Conservation (phyloP, 2,888 invertebrate species). For the Podotricha telesiphe region DNA sequence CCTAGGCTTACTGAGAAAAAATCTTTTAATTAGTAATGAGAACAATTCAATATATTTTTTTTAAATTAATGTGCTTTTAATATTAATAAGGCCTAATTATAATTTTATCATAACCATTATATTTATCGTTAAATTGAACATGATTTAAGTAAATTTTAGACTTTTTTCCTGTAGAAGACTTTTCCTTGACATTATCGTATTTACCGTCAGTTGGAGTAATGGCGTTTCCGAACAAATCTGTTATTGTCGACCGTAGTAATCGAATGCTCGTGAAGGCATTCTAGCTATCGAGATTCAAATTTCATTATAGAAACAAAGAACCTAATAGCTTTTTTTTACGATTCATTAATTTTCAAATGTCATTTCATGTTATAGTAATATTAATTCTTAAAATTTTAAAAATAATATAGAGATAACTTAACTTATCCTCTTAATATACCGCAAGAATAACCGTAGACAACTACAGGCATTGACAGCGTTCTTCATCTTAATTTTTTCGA, state of each 20-base stretch:
- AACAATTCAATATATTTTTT: too few relatives aligned
- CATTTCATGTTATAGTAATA: background rate
- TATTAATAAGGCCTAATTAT: too few relatives aligned
- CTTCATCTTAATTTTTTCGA: conserved; percentile 25
- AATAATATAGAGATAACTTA: background rate
- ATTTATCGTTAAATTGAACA: background rate
- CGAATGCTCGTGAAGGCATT: conserved; percentile 26
- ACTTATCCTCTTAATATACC: background rate
- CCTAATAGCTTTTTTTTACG: background rate
- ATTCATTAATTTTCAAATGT: background rate
- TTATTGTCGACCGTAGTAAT: conserved; percentile 35
- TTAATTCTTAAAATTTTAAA: background rate
- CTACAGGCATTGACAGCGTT: background rate
- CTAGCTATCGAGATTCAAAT: conserved; percentile 28
- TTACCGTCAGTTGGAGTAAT: conserved; percentile 30
- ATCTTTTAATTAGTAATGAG: too few relatives aligned
- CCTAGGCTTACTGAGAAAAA: too few relatives aligned
- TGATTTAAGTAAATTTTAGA: conserved; percentile 1
- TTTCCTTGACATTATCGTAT: conserved; percentile 25
- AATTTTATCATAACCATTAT: too few relatives aligned
- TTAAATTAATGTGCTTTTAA: too few relatives aligned
- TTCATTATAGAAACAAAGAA: conserved; percentile 10
- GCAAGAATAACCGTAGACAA: conserved; percentile 9
- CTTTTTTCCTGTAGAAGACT: conserved; percentile 8
- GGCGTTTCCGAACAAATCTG: conserved; percentile 25